Percentiles rank a stretch among this genome's conserved stretches.
These are phyloP conservation scores for Rhagologus leucostigma DNA, from an alignment of 2,113 vertebrate genomes.

Conservation along the genomic window DNA sequence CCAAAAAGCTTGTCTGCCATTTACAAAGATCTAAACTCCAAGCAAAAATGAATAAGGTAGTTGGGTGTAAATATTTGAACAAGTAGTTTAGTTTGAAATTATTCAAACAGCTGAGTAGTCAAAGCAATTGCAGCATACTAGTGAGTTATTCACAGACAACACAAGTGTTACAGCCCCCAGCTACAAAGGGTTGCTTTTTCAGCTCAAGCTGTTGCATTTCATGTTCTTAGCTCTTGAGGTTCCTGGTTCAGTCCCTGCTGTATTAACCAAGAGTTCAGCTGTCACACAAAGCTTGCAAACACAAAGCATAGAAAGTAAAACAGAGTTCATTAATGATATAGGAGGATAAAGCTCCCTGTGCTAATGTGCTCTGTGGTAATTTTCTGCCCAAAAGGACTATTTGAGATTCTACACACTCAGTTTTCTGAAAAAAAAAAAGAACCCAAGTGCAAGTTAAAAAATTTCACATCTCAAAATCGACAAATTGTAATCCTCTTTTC, in stretches of 20 bases:
- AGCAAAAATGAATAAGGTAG: not conserved
- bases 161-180: not conserved
- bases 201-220: not conserved
- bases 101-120: not conserved
- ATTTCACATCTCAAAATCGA: not conserved
- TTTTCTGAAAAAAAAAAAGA: not conserved
- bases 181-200: not conserved
- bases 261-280: not conserved
- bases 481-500: not conserved
- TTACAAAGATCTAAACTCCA: not conserved
- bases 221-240: not conserved
- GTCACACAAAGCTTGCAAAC: not conserved
- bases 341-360: not conserved
- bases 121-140: not conserved
- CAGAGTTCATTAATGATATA: not conserved
- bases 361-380: not conserved
- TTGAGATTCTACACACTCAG: not conserved
- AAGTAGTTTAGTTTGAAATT: not conserved
- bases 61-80: not conserved
- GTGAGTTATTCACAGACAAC: not conserved
- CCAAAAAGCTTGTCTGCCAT: not conserved
- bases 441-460: not conserved
- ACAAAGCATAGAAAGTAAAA: not conserved
- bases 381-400: not conserved
- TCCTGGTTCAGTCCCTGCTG: not conserved